Base-by-base conservation (phyloP, 2,797 vertebrate genomes). In the Anomalospiza imberbis region DNA sequence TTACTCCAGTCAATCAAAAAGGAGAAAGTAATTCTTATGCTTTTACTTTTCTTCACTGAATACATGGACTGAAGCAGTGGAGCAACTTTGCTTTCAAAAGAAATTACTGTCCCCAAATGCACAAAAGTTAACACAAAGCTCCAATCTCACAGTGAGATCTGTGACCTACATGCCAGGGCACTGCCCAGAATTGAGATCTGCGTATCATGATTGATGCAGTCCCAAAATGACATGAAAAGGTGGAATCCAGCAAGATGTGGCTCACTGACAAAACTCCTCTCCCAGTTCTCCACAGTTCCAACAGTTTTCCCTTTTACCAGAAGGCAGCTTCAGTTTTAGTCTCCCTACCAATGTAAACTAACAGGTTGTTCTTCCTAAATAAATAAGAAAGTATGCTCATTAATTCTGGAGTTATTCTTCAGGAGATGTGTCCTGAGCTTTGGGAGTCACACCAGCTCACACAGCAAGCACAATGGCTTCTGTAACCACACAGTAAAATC, bases 1-100 rank as follows among this genome's bases (percentile, higher is more conserved):
- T 65, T 88, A 74, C 29, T 85, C 32, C 55, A 55, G 48, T 70
- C 85, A 84, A 61, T 90, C 71, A 84, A 34, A 60, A 81, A 88
- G 18, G 11, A 89, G 8, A 75, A 74, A 78, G 9, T 28, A n/a
- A 78, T 38, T 79, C 84, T 34, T 40, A 36, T 26, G 66, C 32
- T 79, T 82, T 25, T 42, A 2, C 38, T 62, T 91, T 47, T 51
- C 53, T 67, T 62, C 68, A 29, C 1, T 28, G 51, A 65, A 83
- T 6, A n/a, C 12, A 19, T 6, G 17, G 48, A 81, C 25, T 20
- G 36, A 58, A 72, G 47, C 22, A 76, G 21, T 1, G 12, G 18
- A 22, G 20, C 14, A 57, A 17, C 50, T 26, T 9, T 3, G 3
- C 22, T 74, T 77, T 13, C 42, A 7, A 75, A 10, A 19, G 12